These are phyloP conservation scores for Oegoconia quadripuncta DNA, from an alignment of 2,888 invertebrate species.

Conservation along the genomic window DNA sequence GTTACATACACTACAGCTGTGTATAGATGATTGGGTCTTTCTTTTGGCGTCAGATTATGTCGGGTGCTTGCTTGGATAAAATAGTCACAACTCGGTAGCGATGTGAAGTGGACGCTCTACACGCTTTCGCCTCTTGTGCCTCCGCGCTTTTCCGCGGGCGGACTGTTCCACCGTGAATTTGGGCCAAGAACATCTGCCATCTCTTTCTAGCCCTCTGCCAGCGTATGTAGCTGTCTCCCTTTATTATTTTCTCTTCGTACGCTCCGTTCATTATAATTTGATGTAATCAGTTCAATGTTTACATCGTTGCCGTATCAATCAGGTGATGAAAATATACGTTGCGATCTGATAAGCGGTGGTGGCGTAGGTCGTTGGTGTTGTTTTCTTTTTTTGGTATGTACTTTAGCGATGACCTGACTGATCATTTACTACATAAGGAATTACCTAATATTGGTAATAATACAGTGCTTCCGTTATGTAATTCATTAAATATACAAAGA, in stretches of 20 bases:
- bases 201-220: constrained; percentile 37
- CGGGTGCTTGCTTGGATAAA: constrained; percentile 40
- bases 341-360: constrained; percentile 18
- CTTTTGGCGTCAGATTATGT: constrained; percentile 64
- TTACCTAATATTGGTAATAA: too few species aligned
- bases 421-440: too few species aligned
- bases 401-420: neutral
- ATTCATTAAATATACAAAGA: neutral
- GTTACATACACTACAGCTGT: constrained; percentile 21
- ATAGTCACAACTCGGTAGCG: constrained; percentile 73
- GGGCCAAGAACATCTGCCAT: constrained; percentile 52
- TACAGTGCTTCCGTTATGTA: neutral
- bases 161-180: constrained; percentile 58
- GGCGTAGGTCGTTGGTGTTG: constrained; percentile 11
- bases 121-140: constrained; percentile 39
- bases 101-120: constrained; percentile 72
- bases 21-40: constrained; percentile 61
- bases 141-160: constrained; percentile 62
- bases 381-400: constrained; percentile 5
- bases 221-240: constrained; percentile 38
- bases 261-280: constrained; percentile 43
- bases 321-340: constrained; percentile 35
- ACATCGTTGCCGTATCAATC: constrained; percentile 39
- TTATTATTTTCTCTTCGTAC: constrained; percentile 35
- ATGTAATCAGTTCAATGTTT: constrained; percentile 70